Conservation (phyloP, 1,140 invertebrate genomes). For the Zaprionus vittiger region DNA sequence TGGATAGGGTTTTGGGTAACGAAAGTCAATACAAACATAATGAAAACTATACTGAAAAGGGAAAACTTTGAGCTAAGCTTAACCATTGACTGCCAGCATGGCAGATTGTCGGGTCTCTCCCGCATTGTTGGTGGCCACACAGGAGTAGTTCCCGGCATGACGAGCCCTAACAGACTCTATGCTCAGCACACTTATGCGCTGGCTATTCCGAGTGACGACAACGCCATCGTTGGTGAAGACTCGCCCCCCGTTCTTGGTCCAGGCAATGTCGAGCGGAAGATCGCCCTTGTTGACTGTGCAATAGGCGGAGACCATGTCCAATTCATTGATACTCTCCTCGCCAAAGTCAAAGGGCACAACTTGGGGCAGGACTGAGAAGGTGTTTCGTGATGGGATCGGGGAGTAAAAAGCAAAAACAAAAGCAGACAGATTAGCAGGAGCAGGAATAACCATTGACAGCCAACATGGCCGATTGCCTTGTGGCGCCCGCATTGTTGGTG, state of each 20-base stretch:
- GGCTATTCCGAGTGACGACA: slow-evolving; percentile 86
- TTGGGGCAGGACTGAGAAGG: slow-evolving; percentile 87
- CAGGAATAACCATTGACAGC: slow-evolving; percentile 68
- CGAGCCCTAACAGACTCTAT: slow-evolving; percentile 87
- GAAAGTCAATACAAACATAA: slow-evolving; percentile 38
- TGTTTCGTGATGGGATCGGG: slow-evolving; percentile 84
- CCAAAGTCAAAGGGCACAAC: slow-evolving; percentile 89
- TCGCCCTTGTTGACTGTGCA: slow-evolving; percentile 95
- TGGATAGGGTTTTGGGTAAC: slow-evolving; percentile 11
- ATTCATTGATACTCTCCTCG: slow-evolving; percentile 88
- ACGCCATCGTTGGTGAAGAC: slow-evolving; percentile 84
- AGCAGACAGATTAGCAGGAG: slow-evolving; percentile 15
- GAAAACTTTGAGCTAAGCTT: slow-evolving; percentile 17
- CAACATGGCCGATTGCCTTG: slow-evolving; percentile 88
- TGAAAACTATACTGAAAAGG: slow-evolving; percentile 9
- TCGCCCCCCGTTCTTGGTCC: slow-evolving; percentile 85
- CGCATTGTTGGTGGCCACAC: slow-evolving; percentile 90
- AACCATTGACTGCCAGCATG: slow-evolving; percentile 88
- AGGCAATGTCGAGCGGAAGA: slow-evolving; percentile 90
- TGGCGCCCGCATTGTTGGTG: slow-evolving; percentile 90
- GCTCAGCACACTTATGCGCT: slow-evolving; percentile 88
- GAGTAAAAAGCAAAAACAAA: slow-evolving; percentile 39
- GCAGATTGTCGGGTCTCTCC: slow-evolving; percentile 89
- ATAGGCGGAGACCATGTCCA: slow-evolving; percentile 88
- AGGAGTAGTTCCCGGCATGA: slow-evolving; percentile 90